These are phyloP conservation scores for Stegostoma tigrinum DNA, from an alignment of 2,113 vertebrate genomes.

Conservation along the genomic window DNA sequence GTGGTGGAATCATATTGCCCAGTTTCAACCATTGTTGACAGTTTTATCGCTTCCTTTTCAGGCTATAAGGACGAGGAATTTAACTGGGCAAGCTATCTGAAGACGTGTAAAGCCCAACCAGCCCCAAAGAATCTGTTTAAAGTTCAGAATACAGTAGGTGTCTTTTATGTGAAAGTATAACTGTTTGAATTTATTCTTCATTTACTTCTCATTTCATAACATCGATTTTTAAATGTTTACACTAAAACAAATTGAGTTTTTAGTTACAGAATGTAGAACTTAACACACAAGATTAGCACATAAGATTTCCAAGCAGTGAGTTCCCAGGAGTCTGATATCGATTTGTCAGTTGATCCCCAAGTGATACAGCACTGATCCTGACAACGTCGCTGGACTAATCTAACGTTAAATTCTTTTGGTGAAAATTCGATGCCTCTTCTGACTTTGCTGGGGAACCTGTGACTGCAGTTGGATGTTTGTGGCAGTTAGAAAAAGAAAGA, in stretches of 20 bases:
- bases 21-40: neutral
- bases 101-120: constrained; percentile 48
- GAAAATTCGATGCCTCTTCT: neutral
- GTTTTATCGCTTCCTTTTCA: constrained; percentile 41
- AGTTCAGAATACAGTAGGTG: constrained; percentile 47
- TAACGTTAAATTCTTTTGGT: neutral
- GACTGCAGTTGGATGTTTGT: neutral
- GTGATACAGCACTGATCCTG: neutral
- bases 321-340: neutral
- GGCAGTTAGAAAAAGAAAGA: neutral
- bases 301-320: neutral
- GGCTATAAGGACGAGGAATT: constrained; percentile 55
- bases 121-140: constrained; percentile 54
- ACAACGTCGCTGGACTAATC: neutral
- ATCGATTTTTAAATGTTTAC: neutral
- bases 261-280: neutral
- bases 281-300: neutral
- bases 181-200: no score
- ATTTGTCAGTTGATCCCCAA: neutral
- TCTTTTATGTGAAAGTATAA: neutral
- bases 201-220: neutral
- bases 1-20: neutral
- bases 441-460: neutral
- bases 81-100: constrained; percentile 55
- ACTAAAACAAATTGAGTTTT: neutral